Percentiles rank a stretch among this genome's conserved stretches.
These are phyloP conservation scores for Aplysina aerophoba DNA, from an alignment of 37 sponge, comb jelly and placozoan genomes.

Conservation along the genomic window DNA sequence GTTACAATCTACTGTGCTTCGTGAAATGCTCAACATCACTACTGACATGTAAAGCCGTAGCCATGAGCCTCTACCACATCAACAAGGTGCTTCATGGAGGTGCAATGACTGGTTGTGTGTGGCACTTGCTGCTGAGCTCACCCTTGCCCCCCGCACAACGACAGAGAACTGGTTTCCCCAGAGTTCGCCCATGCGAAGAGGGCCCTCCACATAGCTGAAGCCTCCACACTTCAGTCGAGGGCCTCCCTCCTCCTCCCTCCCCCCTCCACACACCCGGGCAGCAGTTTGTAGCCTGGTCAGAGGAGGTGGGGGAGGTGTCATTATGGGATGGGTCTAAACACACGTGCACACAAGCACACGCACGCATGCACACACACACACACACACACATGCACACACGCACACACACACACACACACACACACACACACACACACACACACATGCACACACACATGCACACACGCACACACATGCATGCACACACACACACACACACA, in stretches of 20 bases:
- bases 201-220: constrained; percentile 20
- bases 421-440: too few species aligned
- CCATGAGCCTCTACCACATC: too few species aligned
- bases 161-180: constrained; percentile 55
- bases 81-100: too few species aligned
- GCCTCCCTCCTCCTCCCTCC: too few species aligned
- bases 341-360: too few species aligned
- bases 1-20: too few species aligned
- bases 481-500: constrained; percentile 5
- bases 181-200: constrained; percentile 43
- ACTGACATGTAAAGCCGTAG: too few species aligned
- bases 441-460: too few species aligned
- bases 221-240: constrained; percentile 32
- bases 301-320: not conserved
- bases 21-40: too few species aligned
- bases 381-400: too few species aligned
- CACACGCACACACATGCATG: not conserved
- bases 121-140: not conserved
- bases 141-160: constrained; percentile 21
- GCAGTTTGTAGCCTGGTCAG: not conserved
- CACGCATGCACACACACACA: too few species aligned
- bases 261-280: not conserved
- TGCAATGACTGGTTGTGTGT: not conserved
- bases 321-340: not conserved
- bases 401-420: too few species aligned